Evolutionary conservation across 2,888 invertebrate genomes (phyloP).

Genomic region (Laspeyria flexula): DNA sequence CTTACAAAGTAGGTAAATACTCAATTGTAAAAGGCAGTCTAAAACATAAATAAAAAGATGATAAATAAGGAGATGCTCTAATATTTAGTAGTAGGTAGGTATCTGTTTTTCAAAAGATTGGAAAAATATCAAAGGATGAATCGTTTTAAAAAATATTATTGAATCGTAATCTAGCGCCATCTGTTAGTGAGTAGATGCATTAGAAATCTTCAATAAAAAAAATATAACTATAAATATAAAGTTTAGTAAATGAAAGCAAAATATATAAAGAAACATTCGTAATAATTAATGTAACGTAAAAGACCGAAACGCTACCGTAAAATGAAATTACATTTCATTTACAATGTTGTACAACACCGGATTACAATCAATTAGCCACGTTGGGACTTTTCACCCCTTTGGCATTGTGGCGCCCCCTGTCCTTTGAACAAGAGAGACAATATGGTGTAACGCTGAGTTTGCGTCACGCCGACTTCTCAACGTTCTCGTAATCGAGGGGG

Average conservation of each 20-base stretch:
- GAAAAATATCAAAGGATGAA: too few species aligned
- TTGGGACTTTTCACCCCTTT: slow-evolving; percentile 74
- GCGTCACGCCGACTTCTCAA: slow-evolving; percentile 76
- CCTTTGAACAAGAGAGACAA: slow-evolving; percentile 63
- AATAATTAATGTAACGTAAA: slow-evolving; percentile 30
- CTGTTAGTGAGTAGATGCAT: slow-evolving; percentile 32
- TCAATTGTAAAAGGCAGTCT: too few species aligned
- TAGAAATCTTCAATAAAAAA: not conserved
- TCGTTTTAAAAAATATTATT: too few species aligned
- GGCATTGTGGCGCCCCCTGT: slow-evolving; percentile 48
- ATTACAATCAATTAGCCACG: slow-evolving; percentile 81
- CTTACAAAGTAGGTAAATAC: too few species aligned
- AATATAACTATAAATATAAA: not conserved
- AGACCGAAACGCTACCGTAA: slow-evolving; percentile 55
- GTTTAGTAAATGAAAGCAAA: not conserved
- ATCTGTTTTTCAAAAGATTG: too few species aligned
- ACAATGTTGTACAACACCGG: slow-evolving; percentile 66
- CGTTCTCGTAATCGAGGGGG: slow-evolving; percentile 79
- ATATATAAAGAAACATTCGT: not conserved
- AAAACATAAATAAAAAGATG: too few species aligned
- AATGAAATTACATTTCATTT: slow-evolving; percentile 67
- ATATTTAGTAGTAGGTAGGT: too few species aligned
- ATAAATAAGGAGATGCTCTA: too few species aligned
- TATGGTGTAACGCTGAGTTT: slow-evolving; percentile 82
- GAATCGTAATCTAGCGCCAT: slow-evolving; percentile 48